Evolutionary conservation across 1,140 invertebrate genomes (phyloP), one percentile per base, ranked within the genome.

Genomic region (Reticulitermes speratus): DNA sequence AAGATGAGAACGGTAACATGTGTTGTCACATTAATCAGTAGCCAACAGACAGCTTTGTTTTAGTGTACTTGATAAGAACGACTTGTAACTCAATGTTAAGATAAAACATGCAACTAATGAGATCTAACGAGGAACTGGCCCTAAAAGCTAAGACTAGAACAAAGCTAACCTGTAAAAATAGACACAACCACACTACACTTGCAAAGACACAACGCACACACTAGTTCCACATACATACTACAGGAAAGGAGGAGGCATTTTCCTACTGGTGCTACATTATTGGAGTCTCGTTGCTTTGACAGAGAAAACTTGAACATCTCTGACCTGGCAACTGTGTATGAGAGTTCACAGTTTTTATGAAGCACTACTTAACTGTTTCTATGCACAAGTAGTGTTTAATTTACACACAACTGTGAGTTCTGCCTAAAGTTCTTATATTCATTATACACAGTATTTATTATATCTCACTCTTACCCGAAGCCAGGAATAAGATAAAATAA

Each of bases 61-160:
- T 55, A 55, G 52, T 21, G 1, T 21, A 5, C 19, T 16, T 55
- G 14, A 75, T 75, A 9, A 30, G 12, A 25, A 30, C 2, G 16
- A 75, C 65, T 75, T 7, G 3, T 14, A 25, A 55, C 52, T 55
- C 52, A 55, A 55, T 48, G 21, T n/a, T 75, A 30, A 75, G 65
- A 75, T 12, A 75, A 75, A 75, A 30, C n/a, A 30, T 25, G n/a
- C n/a, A 75, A 75, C 25, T 75, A 75, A 75, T 75, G 65, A 75
- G 65, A 75, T 75, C 65, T 75, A 75, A 30, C 30, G n/a, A 75
- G 5, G 65, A 75, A 75, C 25, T 75, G 65, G 65, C 65, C 65
- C 65, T 75, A 75, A 23, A 75, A 75, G 3, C 65, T 75, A 75
- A 75, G 65, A 75, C 65, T 75, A 75, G 65, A 75, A 75, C n/a